phyloP scores from a whole-genome alignment of 2,797 vertebrate genomes.

The Hypotaenidia okinawae region DNA sequence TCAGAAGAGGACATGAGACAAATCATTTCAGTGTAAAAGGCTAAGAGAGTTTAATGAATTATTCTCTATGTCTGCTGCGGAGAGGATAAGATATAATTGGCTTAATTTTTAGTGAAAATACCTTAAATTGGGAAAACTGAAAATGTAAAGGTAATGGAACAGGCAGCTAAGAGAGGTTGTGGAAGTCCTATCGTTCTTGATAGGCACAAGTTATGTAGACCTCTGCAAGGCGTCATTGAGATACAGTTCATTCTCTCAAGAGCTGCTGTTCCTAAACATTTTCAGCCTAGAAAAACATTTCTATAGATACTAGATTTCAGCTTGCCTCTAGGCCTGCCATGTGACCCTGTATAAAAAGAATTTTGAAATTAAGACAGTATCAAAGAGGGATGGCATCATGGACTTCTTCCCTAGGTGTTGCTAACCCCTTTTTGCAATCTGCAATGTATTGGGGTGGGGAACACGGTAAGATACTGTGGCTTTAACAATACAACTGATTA shows the following conservation, averaged over 20 bases:
- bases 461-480: neutral
- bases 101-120: conserved; percentile 38
- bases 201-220: neutral
- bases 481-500: neutral
- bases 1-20: neutral
- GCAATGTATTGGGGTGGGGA: accelerated
- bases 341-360: neutral
- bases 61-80: neutral
- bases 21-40: neutral
- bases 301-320: neutral
- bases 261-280: neutral
- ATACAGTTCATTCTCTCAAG: neutral
- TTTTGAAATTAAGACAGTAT: neutral
- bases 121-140: conserved; percentile 8
- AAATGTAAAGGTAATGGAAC: neutral
- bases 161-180: neutral
- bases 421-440: neutral
- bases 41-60: conserved; percentile 16
- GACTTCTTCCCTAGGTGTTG: neutral
- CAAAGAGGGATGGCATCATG: neutral
- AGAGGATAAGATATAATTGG: conserved; percentile 22
- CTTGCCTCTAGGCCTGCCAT: neutral
- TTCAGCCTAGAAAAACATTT: neutral
- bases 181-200: neutral
- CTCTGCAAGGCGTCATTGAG: neutral